phyloP scores from a whole-genome alignment of 2,113 vertebrate species.

The Sander lucioperca region DNA sequence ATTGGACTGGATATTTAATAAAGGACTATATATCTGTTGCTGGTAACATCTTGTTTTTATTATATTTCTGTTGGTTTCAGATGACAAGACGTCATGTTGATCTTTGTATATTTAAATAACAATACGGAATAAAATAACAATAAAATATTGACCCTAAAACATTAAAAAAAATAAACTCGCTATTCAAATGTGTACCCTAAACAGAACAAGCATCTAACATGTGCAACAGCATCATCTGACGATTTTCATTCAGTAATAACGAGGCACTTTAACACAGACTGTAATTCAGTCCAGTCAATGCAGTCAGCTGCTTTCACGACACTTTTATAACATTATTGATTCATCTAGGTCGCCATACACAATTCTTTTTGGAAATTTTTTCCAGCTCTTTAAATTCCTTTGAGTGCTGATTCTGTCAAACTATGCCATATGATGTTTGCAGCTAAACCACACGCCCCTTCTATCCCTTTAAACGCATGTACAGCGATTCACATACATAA shows the following conservation, averaged over 20 bases:
- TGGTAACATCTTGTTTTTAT: not conserved
- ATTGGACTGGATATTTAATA: no score
- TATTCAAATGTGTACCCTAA: not conserved
- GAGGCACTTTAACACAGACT: not conserved
- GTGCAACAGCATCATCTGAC: not conserved
- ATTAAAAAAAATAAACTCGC: not conserved
- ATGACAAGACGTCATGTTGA: not conserved
- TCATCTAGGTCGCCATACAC: not conserved
- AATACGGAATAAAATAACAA: not conserved
- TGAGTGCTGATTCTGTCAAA: not conserved
- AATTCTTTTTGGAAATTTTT: not conserved
- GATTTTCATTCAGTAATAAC: not conserved
- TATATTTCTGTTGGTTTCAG: not conserved
- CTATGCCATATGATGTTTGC: not conserved
- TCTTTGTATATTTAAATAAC: no score
- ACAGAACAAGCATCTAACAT: not conserved
- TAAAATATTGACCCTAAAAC: not conserved
- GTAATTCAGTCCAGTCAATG: not conserved
- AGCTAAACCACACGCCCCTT: not conserved
- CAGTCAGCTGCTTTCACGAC: not conserved
- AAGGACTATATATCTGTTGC: not conserved
- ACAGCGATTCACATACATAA: not conserved
- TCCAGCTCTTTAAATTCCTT: not conserved
- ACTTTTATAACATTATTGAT: not conserved
- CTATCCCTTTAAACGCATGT: constrained; percentile 23